These are phyloP conservation scores for Drosophila hawaiiensis DNA, from an alignment of 2,888 invertebrate genomes.

Conservation along the genomic window DNA sequence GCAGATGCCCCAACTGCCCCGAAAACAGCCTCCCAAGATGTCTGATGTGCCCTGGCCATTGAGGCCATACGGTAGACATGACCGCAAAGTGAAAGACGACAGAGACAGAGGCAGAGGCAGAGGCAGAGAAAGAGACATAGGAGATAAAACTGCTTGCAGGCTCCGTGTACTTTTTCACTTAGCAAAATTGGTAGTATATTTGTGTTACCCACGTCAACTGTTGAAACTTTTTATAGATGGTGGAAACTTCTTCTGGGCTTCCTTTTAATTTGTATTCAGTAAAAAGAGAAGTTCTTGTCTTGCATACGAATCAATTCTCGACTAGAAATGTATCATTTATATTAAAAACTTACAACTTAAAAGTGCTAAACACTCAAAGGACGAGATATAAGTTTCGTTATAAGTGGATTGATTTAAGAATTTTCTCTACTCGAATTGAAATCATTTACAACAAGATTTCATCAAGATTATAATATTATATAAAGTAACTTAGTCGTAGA, in stretches of 20 bases:
- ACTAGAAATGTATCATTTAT: neutral
- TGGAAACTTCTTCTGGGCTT: neutral
- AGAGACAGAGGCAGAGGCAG: neutral
- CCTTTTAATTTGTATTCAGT: slow-evolving; percentile 2
- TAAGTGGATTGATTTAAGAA: neutral
- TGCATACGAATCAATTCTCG: neutral
- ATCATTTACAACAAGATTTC: neutral
- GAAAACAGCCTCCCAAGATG: slow-evolving; percentile 34
- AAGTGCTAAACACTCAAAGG: neutral
- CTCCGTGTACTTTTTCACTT: slow-evolving; percentile 24
- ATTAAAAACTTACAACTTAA: neutral
- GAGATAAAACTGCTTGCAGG: slow-evolving; percentile 10
- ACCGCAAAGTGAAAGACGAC: slow-evolving; percentile 12
- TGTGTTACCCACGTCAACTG: slow-evolving; percentile 8
- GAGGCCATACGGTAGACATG: slow-evolving; percentile 40
- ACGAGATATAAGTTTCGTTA: neutral
- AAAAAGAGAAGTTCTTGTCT: neutral
- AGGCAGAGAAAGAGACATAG: neutral
- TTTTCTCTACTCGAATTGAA: neutral
- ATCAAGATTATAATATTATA: neutral
- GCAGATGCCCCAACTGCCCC: slow-evolving; percentile 14
- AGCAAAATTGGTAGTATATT: slow-evolving; percentile 16
- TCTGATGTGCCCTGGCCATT: slow-evolving; percentile 40
- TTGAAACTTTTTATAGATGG: slow-evolving; percentile 1
- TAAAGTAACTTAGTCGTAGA: neutral